phyloP scores from a whole-genome alignment of 2,113 vertebrate genomes.

The Ovibos moschatus region DNA sequence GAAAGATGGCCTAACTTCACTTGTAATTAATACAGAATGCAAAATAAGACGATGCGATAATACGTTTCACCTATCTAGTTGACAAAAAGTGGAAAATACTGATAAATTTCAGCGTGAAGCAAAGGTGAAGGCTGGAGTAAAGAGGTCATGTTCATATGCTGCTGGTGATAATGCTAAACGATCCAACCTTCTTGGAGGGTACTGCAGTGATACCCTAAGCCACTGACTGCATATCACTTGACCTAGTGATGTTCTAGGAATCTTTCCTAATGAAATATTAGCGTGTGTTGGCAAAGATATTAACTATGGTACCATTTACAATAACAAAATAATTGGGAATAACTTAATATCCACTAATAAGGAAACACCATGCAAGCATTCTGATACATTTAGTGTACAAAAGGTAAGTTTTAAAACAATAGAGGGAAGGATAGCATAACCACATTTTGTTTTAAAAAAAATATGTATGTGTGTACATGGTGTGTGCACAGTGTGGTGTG shows the following conservation, averaged over 20 bases:
- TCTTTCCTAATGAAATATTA: background rate
- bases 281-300: background rate
- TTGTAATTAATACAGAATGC: background rate
- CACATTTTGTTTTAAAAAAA: background rate
- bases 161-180: background rate
- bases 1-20: background rate
- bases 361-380: background rate
- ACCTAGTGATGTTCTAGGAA: background rate
- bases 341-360: background rate
- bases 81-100: background rate
- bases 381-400: background rate
- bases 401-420: background rate
- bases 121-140: background rate
- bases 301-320: background rate
- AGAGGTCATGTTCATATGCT: background rate
- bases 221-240: background rate
- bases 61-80: background rate
- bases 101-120: background rate
- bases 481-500: background rate
- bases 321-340: background rate
- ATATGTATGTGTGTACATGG: background rate
- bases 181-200: background rate
- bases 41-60: background rate
- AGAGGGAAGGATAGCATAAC: background rate
- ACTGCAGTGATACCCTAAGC: background rate